Percentiles rank a stretch among this genome's conserved stretches.
Evolutionary conservation across 2,797 vertebrate species (phyloP).

Genomic region (Sebastes baramenuke): DNA sequence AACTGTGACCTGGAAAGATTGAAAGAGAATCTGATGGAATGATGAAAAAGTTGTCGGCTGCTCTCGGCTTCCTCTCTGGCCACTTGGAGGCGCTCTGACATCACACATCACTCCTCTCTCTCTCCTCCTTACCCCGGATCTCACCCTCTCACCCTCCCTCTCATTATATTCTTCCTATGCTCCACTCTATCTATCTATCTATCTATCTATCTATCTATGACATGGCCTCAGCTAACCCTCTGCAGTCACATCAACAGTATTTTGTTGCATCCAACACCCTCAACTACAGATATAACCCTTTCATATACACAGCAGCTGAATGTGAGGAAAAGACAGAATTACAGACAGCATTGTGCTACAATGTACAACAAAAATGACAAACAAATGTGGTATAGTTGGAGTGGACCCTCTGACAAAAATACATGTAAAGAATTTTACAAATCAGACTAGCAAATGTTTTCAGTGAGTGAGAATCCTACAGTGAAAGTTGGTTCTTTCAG

Average conservation of each 20-base stretch:
- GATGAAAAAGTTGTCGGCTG: neutral
- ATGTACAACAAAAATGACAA: too few species aligned
- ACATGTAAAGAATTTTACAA: neutral
- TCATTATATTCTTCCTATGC: neutral
- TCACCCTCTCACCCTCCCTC: neutral
- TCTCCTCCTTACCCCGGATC: neutral
- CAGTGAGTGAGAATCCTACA: neutral
- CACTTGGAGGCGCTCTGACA: slow-evolving; percentile 77
- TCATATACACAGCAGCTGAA: neutral
- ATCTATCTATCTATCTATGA: neutral
- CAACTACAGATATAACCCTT: neutral
- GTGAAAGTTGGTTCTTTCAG: neutral
- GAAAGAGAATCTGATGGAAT: neutral
- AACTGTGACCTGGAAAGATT: neutral
- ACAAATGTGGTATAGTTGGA: too few species aligned
- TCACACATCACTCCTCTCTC: slow-evolving; percentile 46
- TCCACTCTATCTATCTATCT: slow-evolving; percentile 7
- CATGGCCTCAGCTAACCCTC: neutral
- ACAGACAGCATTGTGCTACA: neutral
- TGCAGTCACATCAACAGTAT: neutral
- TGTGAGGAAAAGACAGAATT: neutral
- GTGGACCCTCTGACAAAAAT: neutral
- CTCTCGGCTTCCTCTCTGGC: neutral
- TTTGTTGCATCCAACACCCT: neutral
- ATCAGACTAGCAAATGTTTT: neutral